Base-by-base conservation (phyloP, 2,888 invertebrate genomes). In the Drosophila putrida region DNA sequence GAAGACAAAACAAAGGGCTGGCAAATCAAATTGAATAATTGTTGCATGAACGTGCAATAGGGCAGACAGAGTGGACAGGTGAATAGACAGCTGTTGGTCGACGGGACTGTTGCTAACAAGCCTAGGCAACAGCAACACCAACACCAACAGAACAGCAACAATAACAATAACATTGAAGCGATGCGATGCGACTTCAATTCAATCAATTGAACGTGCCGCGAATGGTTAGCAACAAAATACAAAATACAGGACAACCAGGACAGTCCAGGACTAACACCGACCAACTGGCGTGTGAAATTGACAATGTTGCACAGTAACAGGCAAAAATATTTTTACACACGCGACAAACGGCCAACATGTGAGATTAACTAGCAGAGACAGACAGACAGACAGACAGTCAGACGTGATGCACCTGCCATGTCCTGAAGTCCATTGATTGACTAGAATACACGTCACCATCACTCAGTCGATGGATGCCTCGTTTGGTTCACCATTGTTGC, bases 191-290 rank as follows among this genome's bases (percentile, higher is more conserved):
- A 75, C 87, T 84, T 86, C 88, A 85, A 88, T 88, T 85, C 83
- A 85, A 88, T 82, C 86, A 89, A 88, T 81, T 82, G 88, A 86
- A 89, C 88, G 89, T 89, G 86, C 84, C 82, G 64, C 78, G 86
- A 84, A 76, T 81, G 80, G 85, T 71, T 77, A 82, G 78, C 74
- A 78, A 80, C 82, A 82, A 76, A 77, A 80, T 73, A 62, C 46
- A 49, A n/a, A 43, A 41, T 39, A 47, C 46, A 35, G 43, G 44
- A 41, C 58, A 57, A 47, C 33, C 20, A 25, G 31, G 20, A 20
- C 20, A 20, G 36, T n/a, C 25, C 13, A 49, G 59, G 59, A 51
- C 43, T n/a, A 35, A 44, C n/a, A 33, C 15, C 47, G 25, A 63
- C 61, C 78, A 78, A 82, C 64, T 80, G 79, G 83, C 88, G 84